Conservation (phyloP, 1,140 invertebrate genomes). For the Eueides isabella region DNA sequence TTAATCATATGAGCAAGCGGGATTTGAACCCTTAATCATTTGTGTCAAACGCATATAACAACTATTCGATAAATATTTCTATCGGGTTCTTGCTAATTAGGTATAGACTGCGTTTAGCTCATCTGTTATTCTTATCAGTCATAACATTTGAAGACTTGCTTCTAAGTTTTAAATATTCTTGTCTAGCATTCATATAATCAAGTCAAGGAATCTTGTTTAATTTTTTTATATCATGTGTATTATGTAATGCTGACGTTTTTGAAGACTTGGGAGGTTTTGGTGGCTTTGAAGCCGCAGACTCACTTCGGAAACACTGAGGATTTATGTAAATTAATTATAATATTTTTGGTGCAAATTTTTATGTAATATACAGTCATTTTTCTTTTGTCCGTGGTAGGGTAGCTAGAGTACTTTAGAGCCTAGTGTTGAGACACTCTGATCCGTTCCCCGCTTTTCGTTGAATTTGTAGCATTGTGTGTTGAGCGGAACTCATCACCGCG, state of each 20-base stretch:
- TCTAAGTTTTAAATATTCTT: neutral
- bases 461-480: too few species aligned
- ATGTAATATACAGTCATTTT: too few species aligned
- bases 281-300: conserved; percentile 20
- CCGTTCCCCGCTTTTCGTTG: too few species aligned
- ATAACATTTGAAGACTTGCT: neutral
- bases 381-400: too few species aligned
- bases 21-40: too few species aligned
- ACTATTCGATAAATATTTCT: conserved; percentile 4
- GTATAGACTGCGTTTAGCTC: neutral
- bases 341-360: neutral
- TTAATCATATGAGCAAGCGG: neutral
- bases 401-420: too few species aligned
- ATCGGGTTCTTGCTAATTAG: conserved; percentile 22
- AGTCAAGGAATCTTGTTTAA: neutral
- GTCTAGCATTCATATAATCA: neutral
- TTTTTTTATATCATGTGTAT: neutral
- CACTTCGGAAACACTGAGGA: neutral
- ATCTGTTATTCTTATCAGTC: neutral
- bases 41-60: conserved; percentile 10
- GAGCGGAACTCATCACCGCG: too few species aligned
- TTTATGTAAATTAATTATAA: neutral
- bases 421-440: too few species aligned
- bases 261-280: conserved; percentile 53
- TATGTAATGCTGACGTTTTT: conserved; percentile 54